Conservation (phyloP, 2,888 invertebrate species). For the Acanthosoma haemorrhoidale region DNA sequence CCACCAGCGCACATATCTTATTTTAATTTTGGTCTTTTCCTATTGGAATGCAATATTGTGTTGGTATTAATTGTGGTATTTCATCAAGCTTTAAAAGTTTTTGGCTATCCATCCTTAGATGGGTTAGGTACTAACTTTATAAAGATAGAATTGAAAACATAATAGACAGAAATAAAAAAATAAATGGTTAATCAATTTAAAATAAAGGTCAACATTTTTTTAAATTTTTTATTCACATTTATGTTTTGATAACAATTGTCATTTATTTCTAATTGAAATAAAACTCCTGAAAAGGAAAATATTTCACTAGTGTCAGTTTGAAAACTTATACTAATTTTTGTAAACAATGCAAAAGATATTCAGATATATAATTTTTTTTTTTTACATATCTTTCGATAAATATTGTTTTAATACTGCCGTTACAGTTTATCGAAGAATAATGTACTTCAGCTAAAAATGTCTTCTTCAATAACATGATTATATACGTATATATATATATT, state of each 20-base stretch:
- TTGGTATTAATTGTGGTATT: too few species aligned
- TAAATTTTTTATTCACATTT: constrained; percentile 32
- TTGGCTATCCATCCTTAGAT: too few species aligned
- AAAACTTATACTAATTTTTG: constrained; percentile 28
- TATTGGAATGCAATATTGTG: too few species aligned
- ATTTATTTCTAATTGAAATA: constrained; percentile 20
- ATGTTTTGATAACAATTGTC: constrained; percentile 30
- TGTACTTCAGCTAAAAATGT: constrained; percentile 21
- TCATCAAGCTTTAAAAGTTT: too few species aligned
- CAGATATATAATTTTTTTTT: neutral
- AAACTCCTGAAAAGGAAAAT: constrained; percentile 25
- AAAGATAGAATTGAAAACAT: too few species aligned
- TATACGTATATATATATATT: constrained; percentile 15
- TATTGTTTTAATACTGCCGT: constrained; percentile 22
- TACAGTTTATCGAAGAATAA: constrained; percentile 17
- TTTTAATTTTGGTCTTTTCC: too few species aligned
- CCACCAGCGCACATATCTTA: too few species aligned
- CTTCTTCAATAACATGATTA: constrained; percentile 1
- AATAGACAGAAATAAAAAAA: neutral
- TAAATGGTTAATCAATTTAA: neutral
- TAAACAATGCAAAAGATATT: constrained; percentile 19
- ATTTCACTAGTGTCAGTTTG: constrained; percentile 25
- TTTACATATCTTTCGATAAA: constrained; percentile 14
- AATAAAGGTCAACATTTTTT: constrained; percentile 1
- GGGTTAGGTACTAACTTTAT: too few species aligned